Base-by-base conservation (phyloP, 2,113 vertebrate species). In the Leptodactylus fuscus region DNA sequence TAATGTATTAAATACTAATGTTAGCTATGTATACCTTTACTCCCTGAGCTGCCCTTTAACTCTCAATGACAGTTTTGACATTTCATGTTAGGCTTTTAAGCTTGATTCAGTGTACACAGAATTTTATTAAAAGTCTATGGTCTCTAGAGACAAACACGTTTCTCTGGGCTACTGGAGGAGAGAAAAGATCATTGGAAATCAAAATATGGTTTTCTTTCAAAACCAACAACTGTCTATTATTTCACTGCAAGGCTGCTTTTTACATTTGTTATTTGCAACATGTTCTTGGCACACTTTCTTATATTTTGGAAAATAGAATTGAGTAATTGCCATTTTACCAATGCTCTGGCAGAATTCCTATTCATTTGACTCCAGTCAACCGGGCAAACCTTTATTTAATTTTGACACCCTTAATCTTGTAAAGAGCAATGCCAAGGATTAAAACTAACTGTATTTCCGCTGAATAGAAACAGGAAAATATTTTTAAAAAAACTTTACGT, bases 81-180 rank as follows among this genome's bases (percentile, higher is more conserved):
- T 80, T 60, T 80, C 34, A 60, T 80, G 77, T 80, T 80, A 80
- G 77, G 16, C 53, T 60, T 80, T 80, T 60, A 41, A 44, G 34
- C 58, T 80, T 18, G 34, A 80, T 27, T 58, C 34, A 38, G 32
- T n/a, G 76, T 76, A 76, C 73, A 76, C 51, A 32, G 46, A 51
- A 32, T 80, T 62, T 80, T 80, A 80, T 80, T 80, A 80, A 62
- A 79, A 60, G n/a, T 41, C 53, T 44, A 15, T 80, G 34, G n/a
- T 80, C 53, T 60, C 53, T 44, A 11, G n/a, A 80, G 53, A 60
- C 76, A 79, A 79, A 58, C 32, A 60, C 22, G 32, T 62, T 27
- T 80, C 53, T 44, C n/a, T 80, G 36, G 36, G 53, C n/a, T 62
- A 41, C 77, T 80, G 22, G 34, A 80, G 34, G 9, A 24, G 34